Evolutionary conservation across 2,113 vertebrate genomes (phyloP).

Genomic region (Columba janthina): DNA sequence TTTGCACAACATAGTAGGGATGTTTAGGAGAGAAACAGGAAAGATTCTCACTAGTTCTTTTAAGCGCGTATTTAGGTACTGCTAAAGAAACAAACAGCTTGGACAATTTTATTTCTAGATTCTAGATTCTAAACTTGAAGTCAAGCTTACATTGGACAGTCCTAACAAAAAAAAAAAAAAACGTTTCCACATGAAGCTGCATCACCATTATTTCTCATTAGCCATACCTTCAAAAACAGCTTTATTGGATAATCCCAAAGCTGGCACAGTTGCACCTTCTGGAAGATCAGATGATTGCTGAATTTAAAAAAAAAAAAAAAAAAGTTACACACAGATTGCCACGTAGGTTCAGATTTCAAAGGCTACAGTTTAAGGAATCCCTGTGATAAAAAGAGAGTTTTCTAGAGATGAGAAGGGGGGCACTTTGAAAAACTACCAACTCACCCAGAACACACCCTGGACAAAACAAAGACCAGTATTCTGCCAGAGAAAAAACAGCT

Average conservation of each 20-base stretch:
- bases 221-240: slow-evolving; percentile 93
- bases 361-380: neutral
- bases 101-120: neutral
- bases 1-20: neutral
- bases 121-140: neutral
- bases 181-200: neutral
- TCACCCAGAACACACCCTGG: neutral
- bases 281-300: slow-evolving; percentile 82
- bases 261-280: slow-evolving; percentile 95
- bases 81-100: neutral
- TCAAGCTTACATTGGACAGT: neutral
- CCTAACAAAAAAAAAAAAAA: neutral
- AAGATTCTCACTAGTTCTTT: neutral
- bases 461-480: neutral
- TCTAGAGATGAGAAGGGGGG: neutral
- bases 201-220: neutral
- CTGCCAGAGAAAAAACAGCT: neutral
- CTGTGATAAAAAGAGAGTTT: neutral
- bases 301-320: neutral
- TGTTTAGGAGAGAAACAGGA: neutral
- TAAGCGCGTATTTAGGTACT: neutral
- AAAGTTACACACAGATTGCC: neutral
- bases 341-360: neutral
- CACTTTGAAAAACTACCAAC: neutral
- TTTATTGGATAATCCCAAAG: slow-evolving; percentile 97